Base-by-base conservation (phyloP, 2,888 invertebrate species). In the Tenodera sinensis region DNA sequence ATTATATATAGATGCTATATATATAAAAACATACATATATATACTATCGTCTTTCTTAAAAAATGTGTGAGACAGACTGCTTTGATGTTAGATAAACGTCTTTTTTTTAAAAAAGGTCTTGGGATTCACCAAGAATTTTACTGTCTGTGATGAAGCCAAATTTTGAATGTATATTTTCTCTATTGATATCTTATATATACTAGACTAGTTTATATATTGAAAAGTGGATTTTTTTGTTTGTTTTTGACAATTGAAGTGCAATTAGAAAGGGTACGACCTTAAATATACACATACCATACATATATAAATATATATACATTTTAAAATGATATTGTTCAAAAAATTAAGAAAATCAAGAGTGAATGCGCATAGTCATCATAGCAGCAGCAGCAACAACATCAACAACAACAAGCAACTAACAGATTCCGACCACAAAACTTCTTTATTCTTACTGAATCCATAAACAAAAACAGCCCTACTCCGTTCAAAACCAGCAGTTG, bases 61-160 rank as follows among this genome's bases (percentile, higher is more conserved):
- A 83, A 88, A 83, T 83, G 84, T 89, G 89, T 89, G 89, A 88
- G 89, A 87, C 89, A 90, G 89, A 91, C 90, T 90, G 90, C 90
- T 91, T 91, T 90, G 90, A 90, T 90, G 89, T 90, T 85, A 54
- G 85, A 85, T 85, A 47, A 85, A 47, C 42, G 47, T 85, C 54
- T 71, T 71, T 71, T 85, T 85, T 85, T 85, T 85, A 34, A 84
- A 34, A 71, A 84, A 85, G 89, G 87, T 91, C 91, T 91, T 90
- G 90, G 90, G 90, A 89, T 89, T 90, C 89, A 90, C 91, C 91
- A 91, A 91, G 91, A 90, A 91, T 91, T 91, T 91, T 90, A 91
- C 94, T 94, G 94, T 94, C 94, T 94, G 94, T 94, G 94, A 94
- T 94, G 94, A 94, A 94, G 94, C 94, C 94, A 94, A 94, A 94